These are phyloP conservation scores for Acanthaster planci DNA, from an alignment of 35 echinoderm and acorn worm genomes.

Conservation along the genomic window DNA sequence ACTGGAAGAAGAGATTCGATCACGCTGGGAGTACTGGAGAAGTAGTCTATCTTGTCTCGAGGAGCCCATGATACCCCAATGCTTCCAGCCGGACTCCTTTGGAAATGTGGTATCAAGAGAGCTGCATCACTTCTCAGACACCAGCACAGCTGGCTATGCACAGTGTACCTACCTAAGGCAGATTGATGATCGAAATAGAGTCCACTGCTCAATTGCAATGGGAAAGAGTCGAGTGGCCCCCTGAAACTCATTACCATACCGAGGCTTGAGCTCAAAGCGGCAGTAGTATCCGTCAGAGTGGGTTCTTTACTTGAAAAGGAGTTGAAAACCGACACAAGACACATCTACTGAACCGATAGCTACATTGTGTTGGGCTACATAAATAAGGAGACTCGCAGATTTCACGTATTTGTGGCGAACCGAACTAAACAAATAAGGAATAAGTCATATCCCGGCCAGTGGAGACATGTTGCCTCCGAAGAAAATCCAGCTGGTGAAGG, in stretches of 20 bases:
- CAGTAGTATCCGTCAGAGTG: slow-evolving; percentile 24
- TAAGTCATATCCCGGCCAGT: background rate
- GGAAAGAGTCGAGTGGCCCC: slow-evolving; percentile 48
- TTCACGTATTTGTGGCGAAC: slow-evolving; percentile 47
- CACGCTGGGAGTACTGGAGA: slow-evolving; percentile 56
- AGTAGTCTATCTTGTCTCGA: slow-evolving; percentile 40
- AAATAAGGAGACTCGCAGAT: slow-evolving; percentile 23
- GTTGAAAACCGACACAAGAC: background rate
- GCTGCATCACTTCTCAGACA: slow-evolving; percentile 62
- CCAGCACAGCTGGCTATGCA: slow-evolving; percentile 53
- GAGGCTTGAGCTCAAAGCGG: slow-evolving; percentile 33
- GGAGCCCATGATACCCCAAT: slow-evolving; percentile 12
- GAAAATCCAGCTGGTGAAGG: slow-evolving; percentile 30
- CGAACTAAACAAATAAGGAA: slow-evolving; percentile 32
- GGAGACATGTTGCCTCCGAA: background rate
- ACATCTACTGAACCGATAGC: slow-evolving; percentile 38
- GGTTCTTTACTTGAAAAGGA: slow-evolving; percentile 5
- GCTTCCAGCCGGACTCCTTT: slow-evolving; percentile 14
- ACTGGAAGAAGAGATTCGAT: slow-evolving; percentile 43
- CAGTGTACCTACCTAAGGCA: slow-evolving; percentile 50
- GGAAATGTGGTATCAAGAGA: slow-evolving; percentile 31
- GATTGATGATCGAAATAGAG: background rate
- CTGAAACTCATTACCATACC: slow-evolving; percentile 9
- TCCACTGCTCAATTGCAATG: slow-evolving; percentile 8
- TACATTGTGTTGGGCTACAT: slow-evolving; percentile 30